Conservation (phyloP, 2,797 vertebrate genomes). For the Brachymystax lenok region DNA sequence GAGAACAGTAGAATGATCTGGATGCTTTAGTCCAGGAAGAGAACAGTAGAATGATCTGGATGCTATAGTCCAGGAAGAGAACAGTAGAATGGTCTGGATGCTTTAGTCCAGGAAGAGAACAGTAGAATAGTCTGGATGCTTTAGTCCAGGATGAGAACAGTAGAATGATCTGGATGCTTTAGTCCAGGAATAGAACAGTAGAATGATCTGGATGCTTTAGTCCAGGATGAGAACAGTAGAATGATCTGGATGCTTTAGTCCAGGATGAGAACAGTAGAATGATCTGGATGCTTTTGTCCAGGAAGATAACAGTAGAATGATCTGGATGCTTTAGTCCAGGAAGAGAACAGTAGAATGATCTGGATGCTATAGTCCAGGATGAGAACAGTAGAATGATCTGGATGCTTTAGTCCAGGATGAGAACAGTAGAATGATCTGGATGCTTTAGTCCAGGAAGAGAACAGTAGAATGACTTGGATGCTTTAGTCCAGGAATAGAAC, state of each 20-base stretch:
- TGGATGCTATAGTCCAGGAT: conserved; percentile 2
- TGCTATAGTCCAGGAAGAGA: not conserved
- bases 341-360: not conserved
- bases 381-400: not conserved
- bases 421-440: not conserved
- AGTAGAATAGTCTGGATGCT: not conserved
- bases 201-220: not conserved
- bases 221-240: not conserved
- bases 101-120: too few relatives aligned
- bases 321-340: not conserved
- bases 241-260: not conserved
- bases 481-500: too few relatives aligned
- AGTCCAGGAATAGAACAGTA: not conserved
- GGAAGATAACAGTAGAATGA: not conserved
- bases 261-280: not conserved
- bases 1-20: not conserved
- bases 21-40: not conserved
- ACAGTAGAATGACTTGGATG: not conserved
- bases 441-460: not conserved
- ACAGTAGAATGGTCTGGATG: not conserved
- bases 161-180: not conserved
- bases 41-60: not conserved
- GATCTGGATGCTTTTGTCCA: not conserved
- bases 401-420: not conserved
- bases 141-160: too few relatives aligned